A percentile compares a stretch with the other conserved stretches of the same genome.
These are phyloP conservation scores for Scylla paramamosain DNA, from an alignment of 1,140 invertebrate species.

Conservation along the genomic window DNA sequence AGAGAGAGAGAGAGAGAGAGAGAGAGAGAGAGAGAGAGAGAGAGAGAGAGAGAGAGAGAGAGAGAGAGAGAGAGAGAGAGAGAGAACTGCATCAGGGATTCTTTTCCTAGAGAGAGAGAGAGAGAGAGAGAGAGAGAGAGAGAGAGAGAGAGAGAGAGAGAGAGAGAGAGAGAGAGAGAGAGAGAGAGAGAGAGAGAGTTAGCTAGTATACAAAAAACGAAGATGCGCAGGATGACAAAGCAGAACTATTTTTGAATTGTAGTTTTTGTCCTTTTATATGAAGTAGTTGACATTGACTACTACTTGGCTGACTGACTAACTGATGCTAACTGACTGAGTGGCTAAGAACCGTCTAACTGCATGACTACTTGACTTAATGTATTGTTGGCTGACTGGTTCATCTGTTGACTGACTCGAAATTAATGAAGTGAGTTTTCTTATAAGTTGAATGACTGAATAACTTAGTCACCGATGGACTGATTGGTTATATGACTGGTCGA, in stretches of 20 bases:
- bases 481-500: no score
- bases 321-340: no score
- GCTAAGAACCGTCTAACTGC: no score
- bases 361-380: no score
- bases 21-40: background rate
- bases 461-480: no score
- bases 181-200: background rate
- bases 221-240: background rate
- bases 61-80: constrained; percentile 18
- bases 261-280: no score
- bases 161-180: background rate
- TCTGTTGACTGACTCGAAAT: no score
- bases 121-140: background rate
- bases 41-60: constrained; percentile 19
- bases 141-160: background rate
- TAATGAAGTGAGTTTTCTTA: no score
- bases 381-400: no score
- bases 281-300: background rate
- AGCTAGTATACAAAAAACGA: background rate
- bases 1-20: constrained; percentile 20
- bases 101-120: background rate
- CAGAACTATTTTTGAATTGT: background rate
- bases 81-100: background rate
- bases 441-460: no score
- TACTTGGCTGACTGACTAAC: background rate